A percentile compares a stretch with the other conserved stretches of the same genome.
Evolutionary conservation across 2,888 invertebrate genomes (phyloP).

Genomic region (Mayetiola destructor): DNA sequence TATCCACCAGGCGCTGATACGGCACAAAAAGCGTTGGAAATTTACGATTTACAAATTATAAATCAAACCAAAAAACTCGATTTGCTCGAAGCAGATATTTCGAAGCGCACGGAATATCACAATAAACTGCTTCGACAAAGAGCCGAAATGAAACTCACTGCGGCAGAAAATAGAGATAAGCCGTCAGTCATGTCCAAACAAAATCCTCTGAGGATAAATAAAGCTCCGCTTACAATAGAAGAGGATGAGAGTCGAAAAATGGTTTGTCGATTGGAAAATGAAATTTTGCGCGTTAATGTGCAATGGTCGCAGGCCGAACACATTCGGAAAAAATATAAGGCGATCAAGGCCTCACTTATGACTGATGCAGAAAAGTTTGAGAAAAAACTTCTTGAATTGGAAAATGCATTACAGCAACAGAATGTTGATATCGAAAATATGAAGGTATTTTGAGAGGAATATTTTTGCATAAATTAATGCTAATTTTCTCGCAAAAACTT

Average conservation of each 20-base stretch:
- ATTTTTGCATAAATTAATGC: background rate
- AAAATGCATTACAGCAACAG: slow-evolving; percentile 51
- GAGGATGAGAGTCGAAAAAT: slow-evolving; percentile 51
- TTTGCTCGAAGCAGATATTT: slow-evolving; percentile 52
- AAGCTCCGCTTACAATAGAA: slow-evolving; percentile 34
- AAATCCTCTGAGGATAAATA: slow-evolving; percentile 15
- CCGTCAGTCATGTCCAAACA: slow-evolving; percentile 18
- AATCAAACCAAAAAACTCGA: slow-evolving; percentile 60
- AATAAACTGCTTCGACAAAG: slow-evolving; percentile 45
- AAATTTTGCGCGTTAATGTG: slow-evolving; percentile 63
- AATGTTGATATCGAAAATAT: slow-evolving; percentile 59
- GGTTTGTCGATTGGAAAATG: slow-evolving; percentile 59
- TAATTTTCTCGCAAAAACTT: background rate
- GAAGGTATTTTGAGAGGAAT: slow-evolving; percentile 37
- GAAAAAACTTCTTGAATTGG: slow-evolving; percentile 52
- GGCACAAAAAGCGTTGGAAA: slow-evolving; percentile 37
- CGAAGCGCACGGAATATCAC: slow-evolving; percentile 45
- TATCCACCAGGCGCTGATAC: slow-evolving; percentile 38
- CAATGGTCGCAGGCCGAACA: slow-evolving; percentile 36
- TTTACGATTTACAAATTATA: slow-evolving; percentile 48
- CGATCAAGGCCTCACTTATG: slow-evolving; percentile 52
- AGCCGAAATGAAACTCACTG: slow-evolving; percentile 44
- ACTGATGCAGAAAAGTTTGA: slow-evolving; percentile 61
- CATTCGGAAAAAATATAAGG: slow-evolving; percentile 59
- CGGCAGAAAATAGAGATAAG: slow-evolving; percentile 31